phyloP scores from a whole-genome alignment of 2,888 invertebrate species.

The Amphimallon solstitiale region DNA sequence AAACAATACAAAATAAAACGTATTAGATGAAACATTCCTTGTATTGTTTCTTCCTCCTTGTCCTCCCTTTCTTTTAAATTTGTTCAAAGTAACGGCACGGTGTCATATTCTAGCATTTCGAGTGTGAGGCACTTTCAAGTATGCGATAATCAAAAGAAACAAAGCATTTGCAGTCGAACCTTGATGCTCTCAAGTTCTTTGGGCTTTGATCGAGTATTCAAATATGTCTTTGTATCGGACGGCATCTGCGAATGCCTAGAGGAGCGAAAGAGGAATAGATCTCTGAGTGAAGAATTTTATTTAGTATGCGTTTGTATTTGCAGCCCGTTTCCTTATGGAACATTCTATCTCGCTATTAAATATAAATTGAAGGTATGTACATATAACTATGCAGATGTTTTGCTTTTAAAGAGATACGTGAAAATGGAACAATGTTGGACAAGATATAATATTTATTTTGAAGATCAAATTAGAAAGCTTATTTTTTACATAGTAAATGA shows the following conservation, averaged over 20 bases:
- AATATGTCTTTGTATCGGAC: slow-evolving; percentile 56
- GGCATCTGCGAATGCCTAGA: slow-evolving; percentile 48
- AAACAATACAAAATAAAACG: too few species aligned
- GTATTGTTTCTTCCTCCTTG: too few species aligned
- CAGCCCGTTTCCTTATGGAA: slow-evolving; percentile 30
- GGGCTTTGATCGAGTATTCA: slow-evolving; percentile 57
- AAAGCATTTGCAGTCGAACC: slow-evolving; percentile 55
- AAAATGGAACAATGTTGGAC: too few species aligned
- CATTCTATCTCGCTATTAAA: slow-evolving; percentile 5
- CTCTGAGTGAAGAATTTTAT: slow-evolving; percentile 46
- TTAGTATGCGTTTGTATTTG: slow-evolving; percentile 21
- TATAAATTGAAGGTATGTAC: not conserved
- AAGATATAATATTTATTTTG: too few species aligned
- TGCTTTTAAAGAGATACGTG: slow-evolving; percentile 30
- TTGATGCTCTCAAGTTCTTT: slow-evolving; percentile 49
- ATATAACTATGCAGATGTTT: slow-evolving; percentile 10
- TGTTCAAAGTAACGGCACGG: slow-evolving; percentile 46
- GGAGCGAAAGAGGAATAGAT: slow-evolving; percentile 34
- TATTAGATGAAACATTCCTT: slow-evolving; percentile 6
- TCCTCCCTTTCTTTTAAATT: slow-evolving; percentile 21
- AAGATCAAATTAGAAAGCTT: too few species aligned
- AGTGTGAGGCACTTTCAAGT: slow-evolving; percentile 50
- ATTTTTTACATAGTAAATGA: too few species aligned
- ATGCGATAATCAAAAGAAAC: slow-evolving; percentile 59
- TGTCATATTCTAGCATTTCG: slow-evolving; percentile 54